Base-by-base conservation (phyloP, 2,113 vertebrate genomes). In the Physeter macrocephalus region DNA sequence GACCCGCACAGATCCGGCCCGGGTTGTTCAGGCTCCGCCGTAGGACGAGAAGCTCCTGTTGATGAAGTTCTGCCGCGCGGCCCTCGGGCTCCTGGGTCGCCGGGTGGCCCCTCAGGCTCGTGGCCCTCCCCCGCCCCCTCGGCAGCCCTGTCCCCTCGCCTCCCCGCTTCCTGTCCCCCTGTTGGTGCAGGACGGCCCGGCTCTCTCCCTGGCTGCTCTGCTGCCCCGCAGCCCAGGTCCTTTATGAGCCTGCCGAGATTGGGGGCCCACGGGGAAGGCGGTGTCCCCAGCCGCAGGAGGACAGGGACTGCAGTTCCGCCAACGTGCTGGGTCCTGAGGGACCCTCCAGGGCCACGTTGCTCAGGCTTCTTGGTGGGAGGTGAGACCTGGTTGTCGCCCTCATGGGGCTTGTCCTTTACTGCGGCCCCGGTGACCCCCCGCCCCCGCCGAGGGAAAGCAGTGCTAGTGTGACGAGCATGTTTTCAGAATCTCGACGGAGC, bases 401-500 rank as follows among this genome's bases (percentile, higher is more conserved):
- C 46, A 5, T 0, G 31, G 57, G 20, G 5, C 72, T n/a, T 4
- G 13, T 72, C 9, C 61, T 88, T 49, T 25, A 71, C 31, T 6
- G 14, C 41, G 21, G 36, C 34, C 46, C 49, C 5, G 5, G 46
- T 12, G 13, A n/a, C 27, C 15, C 4, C 0, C 15, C 5, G 0
- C 27, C 27, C 61, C 39, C n/a, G 18, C 23, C 7, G 41, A 71
- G n/a, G 64, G 46, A 36, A 39, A 39, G 36, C 8, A 9, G 12
- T 4, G 12, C 39, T 25, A 0, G 2, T 0, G 0, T 5, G 2
- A 12, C 1, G 6, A 8, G 6, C 0, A 2, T 43, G 6, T 49
- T 49, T 83, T n/a, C 25, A 41, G 34, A 39, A 6, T 39, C 21
- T 39, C 2, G 0, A 3, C 2, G 1, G 15, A 3, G 41, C 4